Base-by-base conservation (phyloP, 2,113 vertebrate genomes). In the Sylvietta virens region DNA sequence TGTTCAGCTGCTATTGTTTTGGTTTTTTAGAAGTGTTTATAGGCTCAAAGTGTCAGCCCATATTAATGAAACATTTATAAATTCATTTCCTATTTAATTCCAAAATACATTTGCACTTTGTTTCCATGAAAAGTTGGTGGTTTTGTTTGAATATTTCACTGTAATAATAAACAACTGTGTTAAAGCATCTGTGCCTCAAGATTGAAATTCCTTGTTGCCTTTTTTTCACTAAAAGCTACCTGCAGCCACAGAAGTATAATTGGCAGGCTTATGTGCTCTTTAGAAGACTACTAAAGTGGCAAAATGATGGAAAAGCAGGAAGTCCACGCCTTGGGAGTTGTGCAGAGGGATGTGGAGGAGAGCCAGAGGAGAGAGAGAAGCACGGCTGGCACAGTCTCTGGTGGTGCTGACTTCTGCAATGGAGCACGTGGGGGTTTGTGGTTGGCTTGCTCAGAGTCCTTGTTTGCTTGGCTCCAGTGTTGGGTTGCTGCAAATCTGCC, bases 91-190 rank as follows among this genome's bases (percentile, higher is more conserved):
- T 97, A 73, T 97, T 96, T 94, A 93, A 96, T 95, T 57, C 92
- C 90, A 86, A 95, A 95, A 73, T 96, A 95, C 88, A 95, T 95
- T 95, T 97, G 97, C 97, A 98, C 98, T 98, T 98, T 95, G 94
- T 88, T 96, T 69, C 69, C 79, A 92, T 95, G 45, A 86, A 74
- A 96, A 54, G 66, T 79, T 81, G 83, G 50, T 94, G 89, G 91
- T 42, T 94, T 83, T 80, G 40, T 94, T 97, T 95, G 95, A 90
- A 51, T 95, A 90, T 83, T 96, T 96, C 94, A 95, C 94, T 96
- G 70, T 94, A 82, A 94, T 81, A 98, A 98, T 98, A 98, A 98
- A 98, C 71, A 85, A 89, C 81, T 60, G 48, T 94, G 62, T 81
- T 67, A 86, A 96, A 96, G 91, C 22, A 28, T 65, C 37, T 69